A percentile compares a stretch with the other conserved stretches of the same genome.
These are phyloP conservation scores for Acronicta leporina DNA, from an alignment of 2,888 invertebrate genomes.

Conservation along the genomic window DNA sequence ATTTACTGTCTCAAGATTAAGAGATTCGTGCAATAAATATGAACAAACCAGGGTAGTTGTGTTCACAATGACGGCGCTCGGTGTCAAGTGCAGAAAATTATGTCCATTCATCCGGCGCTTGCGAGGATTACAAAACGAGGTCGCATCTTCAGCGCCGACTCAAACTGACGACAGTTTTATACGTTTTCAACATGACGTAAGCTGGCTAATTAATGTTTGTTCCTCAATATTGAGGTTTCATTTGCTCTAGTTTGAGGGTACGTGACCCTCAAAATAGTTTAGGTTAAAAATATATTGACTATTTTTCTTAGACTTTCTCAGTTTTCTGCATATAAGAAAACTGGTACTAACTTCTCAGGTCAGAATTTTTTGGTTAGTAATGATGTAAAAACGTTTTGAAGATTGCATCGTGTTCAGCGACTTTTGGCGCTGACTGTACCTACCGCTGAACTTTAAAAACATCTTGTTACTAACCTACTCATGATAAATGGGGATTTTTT, in stretches of 20 bases:
- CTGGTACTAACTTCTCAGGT: too few relatives aligned
- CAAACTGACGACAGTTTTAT: constrained; percentile 74
- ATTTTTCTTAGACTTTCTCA: too few relatives aligned
- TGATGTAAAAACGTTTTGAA: too few relatives aligned
- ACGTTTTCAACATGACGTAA: constrained; percentile 67
- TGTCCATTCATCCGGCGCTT: constrained; percentile 84
- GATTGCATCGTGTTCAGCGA: too few relatives aligned
- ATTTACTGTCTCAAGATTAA: constrained; percentile 57
- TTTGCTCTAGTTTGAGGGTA: background rate
- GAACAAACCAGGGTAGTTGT: constrained; percentile 76
- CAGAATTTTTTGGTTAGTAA: too few relatives aligned
- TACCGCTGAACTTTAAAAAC: too few relatives aligned
- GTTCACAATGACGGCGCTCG: constrained; percentile 76
- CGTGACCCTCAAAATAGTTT: too few relatives aligned
- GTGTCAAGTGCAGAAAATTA: constrained; percentile 87
- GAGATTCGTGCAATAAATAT: constrained; percentile 77
- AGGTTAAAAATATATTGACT: too few relatives aligned
- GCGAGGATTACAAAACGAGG: constrained; percentile 84
- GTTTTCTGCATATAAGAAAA: too few relatives aligned
- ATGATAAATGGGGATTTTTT: too few relatives aligned
- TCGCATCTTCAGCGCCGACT: constrained; percentile 79
- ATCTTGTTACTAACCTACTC: too few relatives aligned
- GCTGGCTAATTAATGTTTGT: constrained; percentile 70
- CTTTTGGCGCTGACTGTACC: too few relatives aligned
- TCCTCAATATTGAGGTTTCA: constrained; percentile 27